Conservation (phyloP, 1,140 invertebrate species). For the Heliconius congener region DNA sequence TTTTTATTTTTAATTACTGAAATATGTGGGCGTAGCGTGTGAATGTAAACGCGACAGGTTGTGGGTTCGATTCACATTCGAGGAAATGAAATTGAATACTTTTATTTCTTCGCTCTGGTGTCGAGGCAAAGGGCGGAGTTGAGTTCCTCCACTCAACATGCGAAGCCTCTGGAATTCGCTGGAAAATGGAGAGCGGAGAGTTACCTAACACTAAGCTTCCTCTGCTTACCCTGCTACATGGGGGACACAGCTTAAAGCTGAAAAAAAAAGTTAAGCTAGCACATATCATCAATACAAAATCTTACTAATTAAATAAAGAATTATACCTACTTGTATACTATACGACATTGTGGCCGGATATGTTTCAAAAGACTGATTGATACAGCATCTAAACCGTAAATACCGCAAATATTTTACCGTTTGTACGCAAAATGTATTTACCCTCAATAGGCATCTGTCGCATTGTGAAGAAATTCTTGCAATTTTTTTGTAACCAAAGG, state of each 20-base stretch:
- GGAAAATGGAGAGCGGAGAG: neutral
- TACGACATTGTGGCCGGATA: neutral
- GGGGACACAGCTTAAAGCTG: neutral
- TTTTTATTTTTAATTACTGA: too few species aligned
- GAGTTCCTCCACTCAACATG: too few species aligned
- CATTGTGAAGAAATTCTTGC: slow-evolving; percentile 1
- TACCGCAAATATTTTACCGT: slow-evolving; percentile 7
- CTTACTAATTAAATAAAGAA: neutral
- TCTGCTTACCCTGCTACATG: neutral
- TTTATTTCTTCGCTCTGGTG: too few species aligned
- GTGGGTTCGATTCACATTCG: too few species aligned
- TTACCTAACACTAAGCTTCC: neutral
- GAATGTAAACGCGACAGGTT: too few species aligned
- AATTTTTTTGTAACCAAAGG: neutral
- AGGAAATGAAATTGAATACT: too few species aligned
- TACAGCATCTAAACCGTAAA: slow-evolving; percentile 3
- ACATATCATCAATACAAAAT: neutral
- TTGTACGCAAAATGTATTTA: slow-evolving; percentile 2
- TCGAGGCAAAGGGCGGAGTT: neutral
- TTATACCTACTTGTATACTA: neutral
- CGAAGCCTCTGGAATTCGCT: neutral
- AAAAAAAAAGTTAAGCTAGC: too few species aligned
- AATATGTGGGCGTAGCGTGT: too few species aligned
- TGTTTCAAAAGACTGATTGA: neutral
- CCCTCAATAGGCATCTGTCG: slow-evolving; percentile 4